Percentiles rank a stretch among this genome's conserved stretches.
phyloP scores from a whole-genome alignment of 2,797 vertebrate species.

The Silurus lanzhouensis region DNA sequence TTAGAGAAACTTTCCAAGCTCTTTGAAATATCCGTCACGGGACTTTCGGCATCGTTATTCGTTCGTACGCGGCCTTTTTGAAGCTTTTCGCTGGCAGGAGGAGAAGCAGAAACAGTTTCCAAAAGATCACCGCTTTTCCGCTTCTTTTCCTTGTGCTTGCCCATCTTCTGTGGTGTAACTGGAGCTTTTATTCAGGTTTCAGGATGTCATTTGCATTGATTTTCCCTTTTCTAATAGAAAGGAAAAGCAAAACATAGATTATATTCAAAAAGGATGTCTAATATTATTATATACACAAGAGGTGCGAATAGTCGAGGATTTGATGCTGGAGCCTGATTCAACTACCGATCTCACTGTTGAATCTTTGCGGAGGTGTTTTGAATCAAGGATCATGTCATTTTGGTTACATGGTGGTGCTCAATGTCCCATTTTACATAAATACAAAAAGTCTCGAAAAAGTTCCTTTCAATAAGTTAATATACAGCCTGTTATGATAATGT shows the following conservation, averaged over 20 bases:
- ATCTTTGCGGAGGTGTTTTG: too few species aligned
- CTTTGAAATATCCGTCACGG: neutral
- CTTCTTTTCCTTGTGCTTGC: constrained; percentile 17
- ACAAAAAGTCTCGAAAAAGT: too few species aligned
- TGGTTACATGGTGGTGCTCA: too few species aligned
- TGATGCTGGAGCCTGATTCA: too few species aligned
- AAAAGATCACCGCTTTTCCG: neutral
- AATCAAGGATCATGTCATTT: too few species aligned
- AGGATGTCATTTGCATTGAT: neutral
- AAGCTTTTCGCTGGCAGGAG: neutral
- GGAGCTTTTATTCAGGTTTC: neutral
- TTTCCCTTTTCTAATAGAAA: neutral
- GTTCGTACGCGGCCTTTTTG: neutral
- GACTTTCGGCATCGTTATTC: neutral
- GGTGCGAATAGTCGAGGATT: too few species aligned
- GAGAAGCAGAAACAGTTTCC: neutral
- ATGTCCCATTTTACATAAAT: too few species aligned
- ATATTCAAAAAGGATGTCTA: neutral
- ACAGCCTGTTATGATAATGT: too few species aligned
- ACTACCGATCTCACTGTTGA: too few species aligned
- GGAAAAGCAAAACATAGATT: neutral
- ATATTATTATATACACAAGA: neutral
- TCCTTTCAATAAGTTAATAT: too few species aligned
- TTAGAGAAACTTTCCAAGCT: neutral
- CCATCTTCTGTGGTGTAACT: neutral